Evolutionary conservation across 1,140 invertebrate species (phyloP).

Genomic region (Rhopalosiphum maidis): DNA sequence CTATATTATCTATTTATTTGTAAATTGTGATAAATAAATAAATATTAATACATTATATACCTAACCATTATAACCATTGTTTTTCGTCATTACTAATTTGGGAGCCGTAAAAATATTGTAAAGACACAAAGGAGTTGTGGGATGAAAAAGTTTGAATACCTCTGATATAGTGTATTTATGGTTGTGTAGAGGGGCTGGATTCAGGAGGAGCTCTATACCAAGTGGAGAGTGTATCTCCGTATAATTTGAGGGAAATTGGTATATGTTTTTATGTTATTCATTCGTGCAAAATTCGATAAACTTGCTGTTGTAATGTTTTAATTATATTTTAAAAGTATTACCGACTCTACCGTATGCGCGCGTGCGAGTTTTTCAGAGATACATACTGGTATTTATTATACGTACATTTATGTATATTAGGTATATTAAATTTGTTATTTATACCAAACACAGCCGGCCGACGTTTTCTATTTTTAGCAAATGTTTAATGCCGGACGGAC

Average conservation of each 20-base stretch:
- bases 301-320: neutral
- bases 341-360: neutral
- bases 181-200: neutral
- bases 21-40: too few species aligned
- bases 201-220: neutral
- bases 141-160: too few species aligned
- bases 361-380: neutral
- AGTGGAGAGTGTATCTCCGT: neutral
- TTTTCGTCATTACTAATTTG: too few species aligned
- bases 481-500: neutral
- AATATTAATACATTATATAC: too few species aligned
- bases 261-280: neutral
- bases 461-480: constrained; percentile 16
- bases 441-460: constrained; percentile 9
- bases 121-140: too few species aligned
- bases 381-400: neutral
- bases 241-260: neutral
- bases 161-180: neutral
- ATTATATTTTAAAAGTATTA: neutral
- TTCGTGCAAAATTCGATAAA: neutral
- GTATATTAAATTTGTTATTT: constrained; percentile 14
- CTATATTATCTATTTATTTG: too few species aligned
- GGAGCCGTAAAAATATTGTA: too few species aligned
- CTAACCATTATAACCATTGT: too few species aligned
- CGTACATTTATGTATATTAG: neutral